Base-by-base conservation (phyloP, 2,888 invertebrate species). In the Incurvaria masculella region DNA sequence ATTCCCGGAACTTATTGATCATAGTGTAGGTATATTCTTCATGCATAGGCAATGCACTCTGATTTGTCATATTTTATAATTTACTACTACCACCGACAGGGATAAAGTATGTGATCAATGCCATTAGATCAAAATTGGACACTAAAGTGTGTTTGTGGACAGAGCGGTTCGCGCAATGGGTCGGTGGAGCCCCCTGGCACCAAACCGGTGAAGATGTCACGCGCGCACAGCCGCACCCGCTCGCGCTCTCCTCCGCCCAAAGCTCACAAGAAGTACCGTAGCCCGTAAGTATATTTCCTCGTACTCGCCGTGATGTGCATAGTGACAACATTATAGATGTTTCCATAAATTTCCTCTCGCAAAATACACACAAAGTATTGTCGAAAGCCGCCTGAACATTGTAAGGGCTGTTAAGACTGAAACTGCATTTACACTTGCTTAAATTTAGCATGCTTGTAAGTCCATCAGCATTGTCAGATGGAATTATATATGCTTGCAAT, bases 101-200 rank as follows among this genome's bases (percentile, higher is more conserved):
- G 10, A 23, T 23, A 23, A 6, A 6, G 10, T 5, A 23, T 6
- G 23, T 23, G 10, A 6, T 23, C n/a, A n/a, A n/a, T n/a, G n/a
- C n/a, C n/a, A n/a, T n/a, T n/a, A n/a, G n/a, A n/a, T n/a, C n/a
- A n/a, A n/a, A n/a, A n/a, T n/a, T n/a, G n/a, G n/a, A n/a, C n/a
- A n/a, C n/a, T n/a, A n/a, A n/a, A n/a, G n/a, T 33, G 33, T 33
- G 33, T 14, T 33, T 11, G 33, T 4, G 4, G 8, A 33, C 72
- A 79, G 79, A 79, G 79, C 65, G 74, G 73, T 48, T 79, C 79
- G 53, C 72, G 79, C 50, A 79, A 79, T 68, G 79, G 79, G 44
- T 79, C 79, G 26, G 67, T 78, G 51, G 78, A 78, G 61, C 70
- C 68, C 48, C 14, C 48, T 33, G 23, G 23, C 4, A 66, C 69